A percentile compares a stretch with the other conserved stretches of the same genome.
Conservation (phyloP, 2,113 vertebrate genomes). For the Bungarus multicinctus region DNA sequence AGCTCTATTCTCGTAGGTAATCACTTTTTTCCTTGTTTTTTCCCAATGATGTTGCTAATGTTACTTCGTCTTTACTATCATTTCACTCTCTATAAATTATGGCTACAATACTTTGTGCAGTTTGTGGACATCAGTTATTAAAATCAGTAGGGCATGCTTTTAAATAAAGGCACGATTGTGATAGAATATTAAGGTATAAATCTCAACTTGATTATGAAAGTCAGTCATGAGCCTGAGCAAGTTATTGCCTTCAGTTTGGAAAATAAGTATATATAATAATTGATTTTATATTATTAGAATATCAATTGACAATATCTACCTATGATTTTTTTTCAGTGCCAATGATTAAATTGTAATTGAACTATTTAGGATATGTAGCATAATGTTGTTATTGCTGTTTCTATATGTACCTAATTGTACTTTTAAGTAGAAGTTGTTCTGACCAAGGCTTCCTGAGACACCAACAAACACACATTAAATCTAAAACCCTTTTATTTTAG, state of each 20-base stretch:
- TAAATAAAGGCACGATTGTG: neutral
- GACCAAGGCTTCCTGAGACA: no score
- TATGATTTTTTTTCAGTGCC: neutral
- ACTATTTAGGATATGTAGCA: neutral
- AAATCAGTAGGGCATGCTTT: neutral
- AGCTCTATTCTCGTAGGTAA: neutral
- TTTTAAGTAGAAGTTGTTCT: neutral
- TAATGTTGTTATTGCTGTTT: neutral
- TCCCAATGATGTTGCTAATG: neutral
- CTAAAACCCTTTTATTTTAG: no score
- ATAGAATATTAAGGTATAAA: neutral
- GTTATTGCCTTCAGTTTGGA: neutral
- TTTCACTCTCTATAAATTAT: neutral
- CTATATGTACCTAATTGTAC: neutral
- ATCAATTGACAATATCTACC: neutral
- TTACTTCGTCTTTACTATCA: neutral
- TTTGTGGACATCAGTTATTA: neutral
- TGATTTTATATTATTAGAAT: neutral
- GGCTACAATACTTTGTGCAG: neutral
- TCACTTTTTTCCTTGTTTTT: neutral
- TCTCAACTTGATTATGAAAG: neutral
- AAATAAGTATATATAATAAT: neutral
- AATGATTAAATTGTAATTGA: neutral
- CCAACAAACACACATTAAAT: no score
- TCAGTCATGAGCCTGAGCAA: neutral